phyloP scores from a whole-genome alignment of 2,797 vertebrate species.

The Glyptemys insculpta region DNA sequence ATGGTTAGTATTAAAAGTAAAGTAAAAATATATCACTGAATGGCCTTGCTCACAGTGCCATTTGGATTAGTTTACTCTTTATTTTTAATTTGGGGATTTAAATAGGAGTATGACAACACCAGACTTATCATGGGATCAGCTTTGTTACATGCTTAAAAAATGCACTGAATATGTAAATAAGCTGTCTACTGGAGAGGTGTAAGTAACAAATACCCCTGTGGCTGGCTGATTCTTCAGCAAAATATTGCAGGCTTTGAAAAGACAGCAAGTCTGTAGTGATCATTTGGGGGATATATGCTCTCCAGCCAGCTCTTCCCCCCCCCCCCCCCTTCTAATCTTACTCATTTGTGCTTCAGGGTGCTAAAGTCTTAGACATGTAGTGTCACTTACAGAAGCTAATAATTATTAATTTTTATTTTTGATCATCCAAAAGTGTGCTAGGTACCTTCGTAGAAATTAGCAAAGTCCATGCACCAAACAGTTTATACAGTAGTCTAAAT shows the following conservation, averaged over 20 bases:
- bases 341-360: neutral
- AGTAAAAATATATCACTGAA: neutral
- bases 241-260: neutral
- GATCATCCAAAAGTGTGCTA: neutral
- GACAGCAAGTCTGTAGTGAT: neutral
- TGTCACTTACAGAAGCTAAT: neutral
- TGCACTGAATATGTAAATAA: neutral
- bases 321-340: neutral
- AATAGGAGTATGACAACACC: neutral
- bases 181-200: neutral
- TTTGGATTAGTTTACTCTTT: neutral
- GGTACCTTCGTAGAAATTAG: neutral
- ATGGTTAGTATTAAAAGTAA: conserved; percentile 74
- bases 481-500: neutral
- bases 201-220: neutral
- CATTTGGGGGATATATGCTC: neutral
- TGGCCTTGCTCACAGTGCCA: neutral
- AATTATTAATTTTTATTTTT: neutral
- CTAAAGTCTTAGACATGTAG: neutral
- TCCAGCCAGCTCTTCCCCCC: neutral
- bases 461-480: neutral
- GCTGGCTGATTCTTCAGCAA: neutral
- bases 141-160: neutral
- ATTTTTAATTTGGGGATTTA: neutral
- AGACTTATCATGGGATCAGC: neutral